These are phyloP conservation scores for Parauchenoglanis ngamensis DNA, from an alignment of 2,797 vertebrate genomes.

Conservation along the genomic window DNA sequence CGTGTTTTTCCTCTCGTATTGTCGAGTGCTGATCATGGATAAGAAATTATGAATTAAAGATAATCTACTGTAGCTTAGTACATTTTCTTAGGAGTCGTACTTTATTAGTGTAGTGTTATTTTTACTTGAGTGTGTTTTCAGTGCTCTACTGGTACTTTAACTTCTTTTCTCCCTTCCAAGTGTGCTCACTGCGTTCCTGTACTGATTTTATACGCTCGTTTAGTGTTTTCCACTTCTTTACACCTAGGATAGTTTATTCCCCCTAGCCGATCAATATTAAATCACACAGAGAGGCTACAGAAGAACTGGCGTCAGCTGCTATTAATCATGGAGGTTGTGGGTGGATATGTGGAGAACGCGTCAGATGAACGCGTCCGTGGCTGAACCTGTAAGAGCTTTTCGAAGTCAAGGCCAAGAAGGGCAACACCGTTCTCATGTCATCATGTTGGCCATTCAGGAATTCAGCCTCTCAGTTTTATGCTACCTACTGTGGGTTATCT, in stretches of 20 bases:
- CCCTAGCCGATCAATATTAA: neutral
- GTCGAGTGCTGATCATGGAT: neutral
- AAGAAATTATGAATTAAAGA: neutral
- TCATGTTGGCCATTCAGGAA: neutral
- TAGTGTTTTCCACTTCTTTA: neutral
- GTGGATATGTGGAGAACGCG: neutral
- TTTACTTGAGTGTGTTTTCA: neutral
- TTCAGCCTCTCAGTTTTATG: neutral
- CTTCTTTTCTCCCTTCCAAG: neutral
- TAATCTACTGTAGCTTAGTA: neutral
- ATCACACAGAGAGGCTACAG: neutral
- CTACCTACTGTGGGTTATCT: neutral
- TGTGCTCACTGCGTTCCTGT: neutral
- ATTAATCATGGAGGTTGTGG: neutral
- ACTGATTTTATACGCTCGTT: neutral
- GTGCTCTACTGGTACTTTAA: neutral
- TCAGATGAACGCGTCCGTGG: neutral
- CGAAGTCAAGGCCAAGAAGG: neutral
- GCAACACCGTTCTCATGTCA: neutral
- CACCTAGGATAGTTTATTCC: neutral
- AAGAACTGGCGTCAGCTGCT: neutral
- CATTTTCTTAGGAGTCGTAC: neutral
- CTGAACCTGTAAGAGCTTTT: neutral
- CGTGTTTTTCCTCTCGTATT: neutral
- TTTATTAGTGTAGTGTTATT: neutral